Evolutionary conservation across 2,113 vertebrate species (phyloP).

Genomic region (Semnornis frantzii): DNA sequence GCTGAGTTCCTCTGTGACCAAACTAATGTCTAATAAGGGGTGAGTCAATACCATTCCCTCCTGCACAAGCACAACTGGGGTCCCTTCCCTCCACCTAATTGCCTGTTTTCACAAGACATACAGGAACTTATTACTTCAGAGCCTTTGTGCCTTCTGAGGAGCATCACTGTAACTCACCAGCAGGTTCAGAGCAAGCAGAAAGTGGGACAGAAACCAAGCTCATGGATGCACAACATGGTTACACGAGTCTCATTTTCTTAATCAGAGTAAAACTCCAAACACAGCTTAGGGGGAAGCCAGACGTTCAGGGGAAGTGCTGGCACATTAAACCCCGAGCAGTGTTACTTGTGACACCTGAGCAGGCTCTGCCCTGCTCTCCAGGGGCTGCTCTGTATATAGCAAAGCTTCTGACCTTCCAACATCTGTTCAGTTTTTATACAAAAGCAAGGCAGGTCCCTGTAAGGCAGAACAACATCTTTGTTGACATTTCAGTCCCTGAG

Average conservation of each 20-base stretch:
- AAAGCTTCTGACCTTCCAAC: slow-evolving; percentile 46
- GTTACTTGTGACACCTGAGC: background rate
- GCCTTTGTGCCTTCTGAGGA: slow-evolving; percentile 41
- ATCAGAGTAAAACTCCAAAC: background rate
- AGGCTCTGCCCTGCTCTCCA: background rate
- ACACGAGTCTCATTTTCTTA: accelerated
- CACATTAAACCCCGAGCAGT: background rate
- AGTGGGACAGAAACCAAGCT: background rate
- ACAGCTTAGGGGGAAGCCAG: accelerated
- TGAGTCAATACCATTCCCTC: slow-evolving; percentile 31
- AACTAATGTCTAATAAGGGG: slow-evolving; percentile 41
- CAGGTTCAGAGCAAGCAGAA: background rate
- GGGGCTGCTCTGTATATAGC: background rate
- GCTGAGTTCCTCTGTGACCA: slow-evolving; percentile 9
- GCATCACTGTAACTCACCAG: background rate
- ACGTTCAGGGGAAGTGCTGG: background rate
- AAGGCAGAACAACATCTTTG: slow-evolving; percentile 26
- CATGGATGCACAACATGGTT: background rate
- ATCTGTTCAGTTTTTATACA: slow-evolving; percentile 36
- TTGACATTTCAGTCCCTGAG: slow-evolving; percentile 42
- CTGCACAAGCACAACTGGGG: background rate
- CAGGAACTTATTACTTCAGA: slow-evolving; percentile 63
- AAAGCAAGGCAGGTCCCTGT: slow-evolving; percentile 27
- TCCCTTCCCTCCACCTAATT: slow-evolving; percentile 42
- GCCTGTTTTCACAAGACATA: slow-evolving; percentile 39